Percentiles rank a stretch among this genome's conserved stretches.
Evolutionary conservation across 2,113 vertebrate genomes (phyloP).

Genomic region (Xiphorhynchus elegans): DNA sequence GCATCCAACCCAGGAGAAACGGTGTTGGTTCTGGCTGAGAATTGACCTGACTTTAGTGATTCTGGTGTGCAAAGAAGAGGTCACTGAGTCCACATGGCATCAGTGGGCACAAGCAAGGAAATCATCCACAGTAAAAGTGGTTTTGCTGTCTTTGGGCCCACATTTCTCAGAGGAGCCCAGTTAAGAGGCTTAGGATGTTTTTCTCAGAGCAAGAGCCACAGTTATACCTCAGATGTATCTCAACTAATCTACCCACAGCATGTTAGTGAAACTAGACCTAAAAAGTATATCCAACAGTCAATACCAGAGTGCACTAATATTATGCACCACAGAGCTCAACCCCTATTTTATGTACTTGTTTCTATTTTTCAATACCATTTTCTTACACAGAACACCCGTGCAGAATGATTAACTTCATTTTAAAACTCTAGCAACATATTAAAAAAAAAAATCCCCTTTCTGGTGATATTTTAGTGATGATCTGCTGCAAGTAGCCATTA

Average conservation of each 20-base stretch:
- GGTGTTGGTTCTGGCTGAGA: neutral
- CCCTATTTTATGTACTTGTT: neutral
- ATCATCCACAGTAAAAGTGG: neutral
- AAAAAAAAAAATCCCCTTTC: neutral
- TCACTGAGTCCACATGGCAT: neutral
- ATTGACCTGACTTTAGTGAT: neutral
- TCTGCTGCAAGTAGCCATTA: conserved; percentile 34
- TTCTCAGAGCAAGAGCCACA: accelerated
- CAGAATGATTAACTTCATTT: neutral
- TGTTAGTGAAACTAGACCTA: neutral
- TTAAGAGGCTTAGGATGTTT: neutral
- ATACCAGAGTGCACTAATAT: neutral
- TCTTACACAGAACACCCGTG: neutral
- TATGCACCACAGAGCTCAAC: neutral
- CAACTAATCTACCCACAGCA: neutral
- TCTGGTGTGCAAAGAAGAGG: neutral
- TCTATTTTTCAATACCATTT: neutral
- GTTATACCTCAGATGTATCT: neutral
- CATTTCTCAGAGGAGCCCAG: neutral
- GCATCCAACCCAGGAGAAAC: neutral
- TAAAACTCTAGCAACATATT: neutral
- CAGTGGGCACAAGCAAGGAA: neutral
- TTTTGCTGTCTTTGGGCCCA: neutral
- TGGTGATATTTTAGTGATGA: neutral
- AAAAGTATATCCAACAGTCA: neutral